Evolutionary conservation across 2,888 invertebrate genomes (phyloP), one percentile per base, ranked within the genome.

Genomic region (Epinotia brunnichana): DNA sequence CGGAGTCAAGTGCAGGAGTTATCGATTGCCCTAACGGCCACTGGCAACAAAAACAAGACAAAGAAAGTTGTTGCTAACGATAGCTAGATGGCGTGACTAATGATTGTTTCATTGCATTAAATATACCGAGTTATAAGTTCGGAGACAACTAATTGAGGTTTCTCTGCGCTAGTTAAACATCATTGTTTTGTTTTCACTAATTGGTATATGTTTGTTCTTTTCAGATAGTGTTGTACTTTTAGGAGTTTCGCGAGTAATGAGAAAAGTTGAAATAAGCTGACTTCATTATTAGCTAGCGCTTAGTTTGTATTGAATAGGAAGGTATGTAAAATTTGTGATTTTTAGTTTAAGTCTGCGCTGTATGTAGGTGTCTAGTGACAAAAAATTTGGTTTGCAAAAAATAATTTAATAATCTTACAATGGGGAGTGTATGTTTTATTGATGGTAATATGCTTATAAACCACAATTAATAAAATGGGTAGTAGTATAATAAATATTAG

Each of bases 41-140:
- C 21, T 54, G 68, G 74, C 72, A 79, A 80, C 81, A 83, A 85
- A 82, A 85, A 85, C 78, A 81, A 77, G 74, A 75, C 76, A 74
- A 76, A 74, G 74, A 76, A 76, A 67, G 56, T 72, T 56, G 54
- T 29, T 48, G 66, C 74, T 71, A 76, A 74, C 75, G 77, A 76
- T 74, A 67, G 69, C 67, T 72, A 72, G 67, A 68, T 68, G 67
- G 77, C 74, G 79, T 81, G 79, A 83, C 82, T 85, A 85, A 86
- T 83, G 83, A 79, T 76, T 79, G 79, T 81, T 84, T 80, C 78
- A 85, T 83, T 82, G 77, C 80, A 81, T 83, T 83, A 83, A 78
- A 77, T 80, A 81, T 81, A 81, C 80, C 76, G 77, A 76, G 77
- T 69, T 73, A 75, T 76, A 76, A 79, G 69, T 64, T 51, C 63